phyloP scores from a whole-genome alignment of 1,140 invertebrate species.

The Oscheius sp. region DNA sequence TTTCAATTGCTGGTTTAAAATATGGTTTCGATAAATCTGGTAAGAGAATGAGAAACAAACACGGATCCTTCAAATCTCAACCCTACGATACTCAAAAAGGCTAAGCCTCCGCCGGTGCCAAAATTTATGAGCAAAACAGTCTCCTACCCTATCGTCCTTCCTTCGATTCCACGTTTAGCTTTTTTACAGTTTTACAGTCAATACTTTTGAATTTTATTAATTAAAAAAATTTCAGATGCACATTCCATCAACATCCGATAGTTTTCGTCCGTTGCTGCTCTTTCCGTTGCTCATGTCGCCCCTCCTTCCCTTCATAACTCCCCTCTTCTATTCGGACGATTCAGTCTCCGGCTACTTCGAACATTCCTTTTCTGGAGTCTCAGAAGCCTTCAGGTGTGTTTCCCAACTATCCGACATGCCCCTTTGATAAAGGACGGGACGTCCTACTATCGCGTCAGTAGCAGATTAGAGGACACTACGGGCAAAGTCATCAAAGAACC shows the following conservation, averaged over 20 bases:
- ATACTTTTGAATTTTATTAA: no score
- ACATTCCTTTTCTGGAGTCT: conserved; percentile 17
- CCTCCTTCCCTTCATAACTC: background rate
- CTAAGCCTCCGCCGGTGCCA: no score
- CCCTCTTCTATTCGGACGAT: conserved; percentile 16
- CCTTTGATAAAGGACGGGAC: no score
- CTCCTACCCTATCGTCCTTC: background rate
- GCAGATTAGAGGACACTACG: background rate
- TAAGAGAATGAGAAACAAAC: no score
- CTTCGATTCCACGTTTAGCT: background rate
- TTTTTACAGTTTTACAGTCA: no score
- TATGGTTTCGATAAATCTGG: no score
- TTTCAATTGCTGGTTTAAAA: no score
- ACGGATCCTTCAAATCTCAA: no score
- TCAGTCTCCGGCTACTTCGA: conserved; percentile 28
- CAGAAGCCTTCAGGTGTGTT: conserved; percentile 19
- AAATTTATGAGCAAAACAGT: no score
- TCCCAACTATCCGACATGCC: background rate
- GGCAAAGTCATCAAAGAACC: background rate
- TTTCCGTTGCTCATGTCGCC: background rate
- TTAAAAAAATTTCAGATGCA: no score
- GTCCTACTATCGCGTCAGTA: no score
- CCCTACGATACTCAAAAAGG: no score
- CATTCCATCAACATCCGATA: background rate
- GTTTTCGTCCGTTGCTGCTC: background rate